Conservation (phyloP, 2,888 invertebrate genomes). For the Phlogophora meticulosa region DNA sequence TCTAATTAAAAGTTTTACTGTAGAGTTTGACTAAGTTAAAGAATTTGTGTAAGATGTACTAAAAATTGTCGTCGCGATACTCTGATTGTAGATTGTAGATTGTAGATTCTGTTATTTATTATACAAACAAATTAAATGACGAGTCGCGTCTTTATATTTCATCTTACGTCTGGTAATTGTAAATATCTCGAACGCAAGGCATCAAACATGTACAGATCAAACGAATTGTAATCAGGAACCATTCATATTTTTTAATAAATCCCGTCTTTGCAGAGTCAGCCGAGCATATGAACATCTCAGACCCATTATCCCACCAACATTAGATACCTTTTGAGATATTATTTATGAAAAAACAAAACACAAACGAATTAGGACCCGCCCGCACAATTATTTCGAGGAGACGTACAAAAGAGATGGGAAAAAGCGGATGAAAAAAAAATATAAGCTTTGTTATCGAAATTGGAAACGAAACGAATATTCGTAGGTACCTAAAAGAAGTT, state of each 20-base stretch:
- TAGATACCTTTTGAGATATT: conserved; percentile 75
- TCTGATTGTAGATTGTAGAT: no score
- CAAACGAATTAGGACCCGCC: conserved; percentile 80
- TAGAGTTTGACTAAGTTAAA: no score
- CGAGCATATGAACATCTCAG: conserved; percentile 78
- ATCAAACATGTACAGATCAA: conserved; percentile 67
- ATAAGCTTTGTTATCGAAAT: conserved; percentile 90
- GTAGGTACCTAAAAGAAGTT: conserved; percentile 87
- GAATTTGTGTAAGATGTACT: no score
- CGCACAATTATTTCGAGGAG: conserved; percentile 83
- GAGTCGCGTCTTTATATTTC: conserved; percentile 12
- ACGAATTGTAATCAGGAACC: conserved; percentile 70
- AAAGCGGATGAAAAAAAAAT: conserved; percentile 75
- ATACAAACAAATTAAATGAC: conserved; percentile 22
- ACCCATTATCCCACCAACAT: conserved; percentile 66
- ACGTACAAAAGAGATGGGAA: conserved; percentile 78
- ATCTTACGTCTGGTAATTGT: conserved; percentile 39
- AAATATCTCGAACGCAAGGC: conserved; percentile 55
- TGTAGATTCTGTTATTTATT: conserved; percentile 1
- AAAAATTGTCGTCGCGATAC: neutral
- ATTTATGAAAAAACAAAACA: conserved; percentile 73
- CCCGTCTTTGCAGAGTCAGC: conserved; percentile 70
- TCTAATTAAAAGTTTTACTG: no score
- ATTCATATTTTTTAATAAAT: conserved; percentile 75
- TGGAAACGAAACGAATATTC: conserved; percentile 86